Evolutionary conservation across 2,113 vertebrate species (phyloP), one percentile per base, ranked within the genome.

Genomic region (Seriola dumerili): DNA sequence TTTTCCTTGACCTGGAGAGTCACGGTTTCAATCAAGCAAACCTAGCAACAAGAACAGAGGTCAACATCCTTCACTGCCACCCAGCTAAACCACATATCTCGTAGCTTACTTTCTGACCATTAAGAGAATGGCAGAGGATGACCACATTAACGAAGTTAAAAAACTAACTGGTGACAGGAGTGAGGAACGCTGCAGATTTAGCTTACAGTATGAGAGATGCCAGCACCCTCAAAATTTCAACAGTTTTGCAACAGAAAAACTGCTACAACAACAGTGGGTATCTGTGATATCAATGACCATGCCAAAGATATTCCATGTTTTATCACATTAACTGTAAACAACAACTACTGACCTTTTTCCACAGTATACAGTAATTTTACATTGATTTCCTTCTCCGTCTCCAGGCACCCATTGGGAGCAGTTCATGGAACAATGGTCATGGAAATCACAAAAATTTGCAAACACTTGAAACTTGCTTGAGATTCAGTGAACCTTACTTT

Each of bases 381-480:
- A 74, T 50, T 52, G 50, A 61, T 65, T 85, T 83, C 40, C 25
- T 59, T 69, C 17, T 68, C 34, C 5, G 3, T 40, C 57, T 70
- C 25, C 54, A 70, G 6, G 44, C 13, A 48, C 4, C 5, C 48
- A 50, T 48, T 65, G 64, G 64, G 62, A 77, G 32, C 38, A 76
- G 36, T 68, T 76, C 21, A 76, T 44, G 62, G 42, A 65, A 64
- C 46, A 42, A 23, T 29, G 19, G 68, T 85, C 44, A 61, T 1
- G 8, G 19, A 71, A 76, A 80, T 71, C 13, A 29, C 21, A 21
- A 21, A 40, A 12, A 42, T 65, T 50, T 65, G 50, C 50, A 40
- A 66, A 40, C 68, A 72, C 17, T 13, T 62, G 40, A 63, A 63
- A 67, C 54, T 63, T 48, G 3, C 36, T 14, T 69, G 17, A 32